Percentiles rank a stretch among this genome's conserved stretches.
Conservation (phyloP, 1,140 invertebrate species). For the Hydropsyche tenuis region DNA sequence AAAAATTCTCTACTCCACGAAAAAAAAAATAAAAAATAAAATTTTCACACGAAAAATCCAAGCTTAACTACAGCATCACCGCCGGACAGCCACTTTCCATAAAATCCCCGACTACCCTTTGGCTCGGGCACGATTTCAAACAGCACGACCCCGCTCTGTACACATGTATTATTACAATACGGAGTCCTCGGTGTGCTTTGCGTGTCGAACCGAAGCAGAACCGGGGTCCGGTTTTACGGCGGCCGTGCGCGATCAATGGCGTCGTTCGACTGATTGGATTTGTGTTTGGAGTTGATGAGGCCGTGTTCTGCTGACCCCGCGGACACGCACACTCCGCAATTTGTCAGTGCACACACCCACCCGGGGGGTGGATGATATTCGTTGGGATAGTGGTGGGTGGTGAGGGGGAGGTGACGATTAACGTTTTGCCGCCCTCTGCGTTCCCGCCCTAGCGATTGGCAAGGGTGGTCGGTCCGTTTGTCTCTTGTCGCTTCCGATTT, state of each 20-base stretch:
- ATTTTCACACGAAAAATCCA: no score
- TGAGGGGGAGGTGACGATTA: background rate
- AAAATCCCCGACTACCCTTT: background rate
- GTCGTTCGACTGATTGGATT: constrained; percentile 45
- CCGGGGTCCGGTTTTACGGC: constrained; percentile 36
- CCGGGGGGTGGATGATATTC: no score
- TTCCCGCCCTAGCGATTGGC: background rate
- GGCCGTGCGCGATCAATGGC: constrained; percentile 46
- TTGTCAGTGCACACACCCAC: constrained; percentile 16
- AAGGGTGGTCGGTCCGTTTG: no score
- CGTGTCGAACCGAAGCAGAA: background rate
- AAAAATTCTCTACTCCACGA: no score
- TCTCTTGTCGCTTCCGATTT: no score
- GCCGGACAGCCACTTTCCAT: background rate
- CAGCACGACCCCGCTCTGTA: background rate
- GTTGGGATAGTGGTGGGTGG: no score
- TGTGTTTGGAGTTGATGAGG: constrained; percentile 37
- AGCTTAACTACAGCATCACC: background rate
- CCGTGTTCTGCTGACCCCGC: constrained; percentile 30
- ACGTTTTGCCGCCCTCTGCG: background rate
- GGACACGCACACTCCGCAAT: constrained; percentile 14
- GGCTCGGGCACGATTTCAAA: background rate
- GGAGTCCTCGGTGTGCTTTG: background rate
- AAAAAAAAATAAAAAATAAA: no score
- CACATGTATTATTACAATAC: background rate